Conservation (phyloP, 1,140 invertebrate species). For the Thaumatotibia leucotreta region DNA sequence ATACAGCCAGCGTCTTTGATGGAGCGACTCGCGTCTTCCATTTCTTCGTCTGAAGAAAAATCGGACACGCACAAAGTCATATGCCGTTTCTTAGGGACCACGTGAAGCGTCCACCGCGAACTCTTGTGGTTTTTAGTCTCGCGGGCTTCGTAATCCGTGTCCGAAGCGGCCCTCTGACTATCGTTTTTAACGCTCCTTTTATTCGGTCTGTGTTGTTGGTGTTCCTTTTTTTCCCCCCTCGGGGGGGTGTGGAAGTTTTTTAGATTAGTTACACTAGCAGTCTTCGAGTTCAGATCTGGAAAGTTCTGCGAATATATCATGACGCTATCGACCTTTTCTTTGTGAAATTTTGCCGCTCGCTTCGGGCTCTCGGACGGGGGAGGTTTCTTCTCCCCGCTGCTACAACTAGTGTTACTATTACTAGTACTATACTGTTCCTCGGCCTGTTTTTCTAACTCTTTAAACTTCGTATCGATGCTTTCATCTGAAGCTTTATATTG, state of each 20-base stretch:
- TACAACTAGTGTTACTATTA: slow-evolving; percentile 71
- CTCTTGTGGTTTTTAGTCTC: slow-evolving; percentile 48
- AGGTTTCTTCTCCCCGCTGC: slow-evolving; percentile 50
- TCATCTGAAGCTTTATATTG: slow-evolving; percentile 73
- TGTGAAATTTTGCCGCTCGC: slow-evolving; percentile 52
- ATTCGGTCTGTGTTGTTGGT: slow-evolving; percentile 38
- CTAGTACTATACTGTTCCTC: slow-evolving; percentile 70
- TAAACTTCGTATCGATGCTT: slow-evolving; percentile 70
- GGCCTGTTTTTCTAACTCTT: slow-evolving; percentile 66
- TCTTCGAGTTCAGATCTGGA: slow-evolving; percentile 57
- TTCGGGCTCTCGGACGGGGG: slow-evolving; percentile 35
- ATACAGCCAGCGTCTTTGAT: slow-evolving; percentile 53
- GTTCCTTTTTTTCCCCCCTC: slow-evolving; percentile 71
- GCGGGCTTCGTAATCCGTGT: slow-evolving; percentile 58
- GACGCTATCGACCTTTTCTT: slow-evolving; percentile 61
- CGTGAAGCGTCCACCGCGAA: slow-evolving; percentile 55
- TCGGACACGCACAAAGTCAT: slow-evolving; percentile 57
- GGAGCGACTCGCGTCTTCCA: slow-evolving; percentile 37
- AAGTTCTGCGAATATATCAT: slow-evolving; percentile 70
- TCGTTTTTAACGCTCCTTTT: slow-evolving; percentile 50
- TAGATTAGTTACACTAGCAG: slow-evolving; percentile 61
- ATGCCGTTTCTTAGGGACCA: slow-evolving; percentile 59
- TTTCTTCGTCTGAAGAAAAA: slow-evolving; percentile 61
- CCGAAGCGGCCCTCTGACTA: slow-evolving; percentile 52
- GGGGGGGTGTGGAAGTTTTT: slow-evolving; percentile 72